A percentile compares a stretch with the other conserved stretches of the same genome.
phyloP scores from a whole-genome alignment of 2,888 invertebrate genomes.

The Drosophila sordidapex region DNA sequence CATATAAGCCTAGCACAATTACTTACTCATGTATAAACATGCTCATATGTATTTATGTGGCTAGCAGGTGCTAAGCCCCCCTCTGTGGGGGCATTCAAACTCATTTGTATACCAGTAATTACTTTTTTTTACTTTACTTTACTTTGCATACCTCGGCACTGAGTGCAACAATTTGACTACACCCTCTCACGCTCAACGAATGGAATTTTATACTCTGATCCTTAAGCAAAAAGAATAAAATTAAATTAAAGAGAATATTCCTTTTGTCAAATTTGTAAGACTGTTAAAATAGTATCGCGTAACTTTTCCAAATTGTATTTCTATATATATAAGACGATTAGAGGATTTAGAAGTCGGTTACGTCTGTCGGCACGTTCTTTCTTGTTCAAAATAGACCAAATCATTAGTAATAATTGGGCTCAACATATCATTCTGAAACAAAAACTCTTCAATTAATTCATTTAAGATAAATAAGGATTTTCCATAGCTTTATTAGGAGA shows the following conservation, averaged over 20 bases:
- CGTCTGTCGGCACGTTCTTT: neutral
- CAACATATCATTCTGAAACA: too few species aligned
- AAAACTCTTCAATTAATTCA: neutral
- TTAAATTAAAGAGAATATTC: neutral
- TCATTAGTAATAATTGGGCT: neutral
- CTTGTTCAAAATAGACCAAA: neutral
- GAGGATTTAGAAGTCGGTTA: neutral
- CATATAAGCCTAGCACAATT: slow-evolving; percentile 28
- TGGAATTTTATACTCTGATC: neutral
- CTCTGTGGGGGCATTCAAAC: neutral
- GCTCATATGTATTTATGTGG: slow-evolving; percentile 2
- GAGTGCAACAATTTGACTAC: slow-evolving; percentile 11
- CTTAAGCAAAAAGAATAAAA: neutral
- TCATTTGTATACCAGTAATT: neutral
- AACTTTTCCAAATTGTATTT: neutral
- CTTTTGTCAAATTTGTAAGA: neutral
- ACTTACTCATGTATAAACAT: slow-evolving; percentile 17
- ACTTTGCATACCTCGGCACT: neutral
- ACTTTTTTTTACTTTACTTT: neutral
- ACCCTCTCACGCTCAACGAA: slow-evolving; percentile 3
- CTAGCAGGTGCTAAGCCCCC: slow-evolving; percentile 1
- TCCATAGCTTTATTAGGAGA: neutral
- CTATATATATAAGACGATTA: neutral
- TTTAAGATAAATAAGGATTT: neutral
- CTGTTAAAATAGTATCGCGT: too few species aligned